A percentile compares a stretch with the other conserved stretches of the same genome.
Conservation (phyloP, 2,113 vertebrate species). For the Zosterops pallidus region DNA sequence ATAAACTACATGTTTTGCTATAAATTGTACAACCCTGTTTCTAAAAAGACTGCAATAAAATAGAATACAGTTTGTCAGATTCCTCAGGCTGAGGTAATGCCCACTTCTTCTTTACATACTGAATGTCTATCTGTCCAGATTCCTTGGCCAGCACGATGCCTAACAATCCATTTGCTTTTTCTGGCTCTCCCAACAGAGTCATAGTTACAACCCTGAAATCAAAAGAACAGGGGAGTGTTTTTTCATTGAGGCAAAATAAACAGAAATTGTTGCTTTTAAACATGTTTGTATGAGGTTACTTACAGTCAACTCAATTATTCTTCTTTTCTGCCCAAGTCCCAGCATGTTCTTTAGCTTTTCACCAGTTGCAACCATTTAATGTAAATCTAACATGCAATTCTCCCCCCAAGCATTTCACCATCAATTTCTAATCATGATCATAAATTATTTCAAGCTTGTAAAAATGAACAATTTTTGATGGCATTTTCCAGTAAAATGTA, state of each 20-base stretch:
- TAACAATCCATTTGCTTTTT: conserved; percentile 78
- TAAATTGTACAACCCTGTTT: neutral
- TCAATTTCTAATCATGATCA: neutral
- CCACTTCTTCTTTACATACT: conserved; percentile 82
- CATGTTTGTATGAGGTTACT: neutral
- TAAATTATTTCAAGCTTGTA: neutral
- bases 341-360: neutral
- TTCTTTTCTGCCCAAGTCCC: neutral
- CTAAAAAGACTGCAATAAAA: conserved; percentile 66
- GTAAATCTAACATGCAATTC: neutral
- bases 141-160: conserved; percentile 83
- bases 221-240: neutral
- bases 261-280: neutral
- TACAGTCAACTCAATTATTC: neutral
- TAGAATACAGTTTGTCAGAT: conserved; percentile 67
- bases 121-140: conserved; percentile 85
- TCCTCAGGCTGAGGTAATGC: conserved; percentile 71
- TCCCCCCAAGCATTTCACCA: neutral
- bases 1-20: neutral
- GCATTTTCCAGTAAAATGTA: neutral
- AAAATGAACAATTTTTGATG: neutral
- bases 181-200: conserved; percentile 84
- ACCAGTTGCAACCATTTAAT: neutral
- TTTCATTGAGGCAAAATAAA: neutral
- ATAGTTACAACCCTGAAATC: conserved; percentile 81